Conservation (phyloP, 2,888 invertebrate genomes). For the Schizaphis graminum region DNA sequence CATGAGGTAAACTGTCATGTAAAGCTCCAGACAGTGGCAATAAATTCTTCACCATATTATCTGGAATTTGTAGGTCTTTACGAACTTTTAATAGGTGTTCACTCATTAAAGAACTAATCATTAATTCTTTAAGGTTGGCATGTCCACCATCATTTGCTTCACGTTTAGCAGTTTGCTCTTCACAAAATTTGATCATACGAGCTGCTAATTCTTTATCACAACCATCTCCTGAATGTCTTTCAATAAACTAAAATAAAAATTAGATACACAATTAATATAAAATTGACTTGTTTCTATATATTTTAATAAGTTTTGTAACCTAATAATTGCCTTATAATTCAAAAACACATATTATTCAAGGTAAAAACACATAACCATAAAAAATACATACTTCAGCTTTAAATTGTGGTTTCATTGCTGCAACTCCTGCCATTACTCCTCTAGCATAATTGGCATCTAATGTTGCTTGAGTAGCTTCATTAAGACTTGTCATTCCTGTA, state of each 20-base stretch:
- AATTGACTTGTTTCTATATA: neutral
- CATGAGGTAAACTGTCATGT: conserved; percentile 52
- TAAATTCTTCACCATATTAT: conserved; percentile 64
- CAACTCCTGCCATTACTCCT: conserved; percentile 60
- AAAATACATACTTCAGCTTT: conserved; percentile 51
- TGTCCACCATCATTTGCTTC: conserved; percentile 48
- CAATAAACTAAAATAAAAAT: conserved; percentile 57
- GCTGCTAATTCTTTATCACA: conserved; percentile 64
- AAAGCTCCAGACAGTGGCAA: conserved; percentile 45
- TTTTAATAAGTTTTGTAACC: neutral
- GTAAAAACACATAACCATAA: neutral
- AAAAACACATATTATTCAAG: too few relatives aligned
- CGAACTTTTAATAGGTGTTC: conserved; percentile 62
- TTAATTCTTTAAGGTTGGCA: conserved; percentile 55
- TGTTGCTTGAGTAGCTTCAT: conserved; percentile 47
- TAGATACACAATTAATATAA: neutral
- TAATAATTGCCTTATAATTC: neutral
- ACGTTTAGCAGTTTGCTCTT: conserved; percentile 62
- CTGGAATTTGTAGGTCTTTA: conserved; percentile 59
- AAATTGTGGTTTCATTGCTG: conserved; percentile 62
- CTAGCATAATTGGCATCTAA: conserved; percentile 61
- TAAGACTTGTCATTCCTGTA: neutral
- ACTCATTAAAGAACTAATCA: conserved; percentile 60
- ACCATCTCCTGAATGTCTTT: conserved; percentile 62
- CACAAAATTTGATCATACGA: conserved; percentile 64